Evolutionary conservation across 2,113 vertebrate species (phyloP).

Genomic region (Tautogolabrus adspersus): DNA sequence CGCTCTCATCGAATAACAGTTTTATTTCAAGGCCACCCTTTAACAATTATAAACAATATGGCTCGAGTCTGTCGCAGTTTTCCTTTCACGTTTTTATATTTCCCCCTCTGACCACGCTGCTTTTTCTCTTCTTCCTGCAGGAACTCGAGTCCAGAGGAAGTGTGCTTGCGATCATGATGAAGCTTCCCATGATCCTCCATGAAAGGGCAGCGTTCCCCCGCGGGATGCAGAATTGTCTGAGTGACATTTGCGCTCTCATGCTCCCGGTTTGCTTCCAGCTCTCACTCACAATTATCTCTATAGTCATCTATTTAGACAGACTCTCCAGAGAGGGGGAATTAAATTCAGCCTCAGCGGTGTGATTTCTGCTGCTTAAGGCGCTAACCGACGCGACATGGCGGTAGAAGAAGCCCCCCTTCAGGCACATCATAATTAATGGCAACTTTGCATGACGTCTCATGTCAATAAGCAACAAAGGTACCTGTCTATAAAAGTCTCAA

Average conservation of each 20-base stretch:
- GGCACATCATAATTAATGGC: slow-evolving; percentile 4
- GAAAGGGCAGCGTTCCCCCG: slow-evolving; percentile 41
- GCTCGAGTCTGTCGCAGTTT: slow-evolving; percentile 61
- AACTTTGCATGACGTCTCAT: neutral
- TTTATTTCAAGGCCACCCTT: slow-evolving; percentile 60
- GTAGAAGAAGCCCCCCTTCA: neutral
- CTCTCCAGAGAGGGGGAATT: slow-evolving; percentile 37
- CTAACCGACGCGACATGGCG: neutral
- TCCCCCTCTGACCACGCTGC: neutral
- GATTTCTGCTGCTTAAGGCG: neutral
- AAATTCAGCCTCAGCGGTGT: neutral
- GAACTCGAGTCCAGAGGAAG: neutral
- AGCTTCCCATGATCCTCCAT: slow-evolving; percentile 29
- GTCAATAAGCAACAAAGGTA: neutral
- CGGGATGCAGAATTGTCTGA: slow-evolving; percentile 38
- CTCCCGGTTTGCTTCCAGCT: slow-evolving; percentile 41
- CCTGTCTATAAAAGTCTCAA: neutral
- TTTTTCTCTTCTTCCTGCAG: neutral
- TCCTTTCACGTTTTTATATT: slow-evolving; percentile 27
- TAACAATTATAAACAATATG: slow-evolving; percentile 54
- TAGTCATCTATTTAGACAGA: slow-evolving; percentile 41
- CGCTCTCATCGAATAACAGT: slow-evolving; percentile 61
- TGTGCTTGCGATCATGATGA: slow-evolving; percentile 13
- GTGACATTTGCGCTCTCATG: slow-evolving; percentile 51
- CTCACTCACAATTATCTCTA: slow-evolving; percentile 49